Evolutionary conservation across 1,140 invertebrate genomes (phyloP).

Genomic region (Drosophila chauvacae): DNA sequence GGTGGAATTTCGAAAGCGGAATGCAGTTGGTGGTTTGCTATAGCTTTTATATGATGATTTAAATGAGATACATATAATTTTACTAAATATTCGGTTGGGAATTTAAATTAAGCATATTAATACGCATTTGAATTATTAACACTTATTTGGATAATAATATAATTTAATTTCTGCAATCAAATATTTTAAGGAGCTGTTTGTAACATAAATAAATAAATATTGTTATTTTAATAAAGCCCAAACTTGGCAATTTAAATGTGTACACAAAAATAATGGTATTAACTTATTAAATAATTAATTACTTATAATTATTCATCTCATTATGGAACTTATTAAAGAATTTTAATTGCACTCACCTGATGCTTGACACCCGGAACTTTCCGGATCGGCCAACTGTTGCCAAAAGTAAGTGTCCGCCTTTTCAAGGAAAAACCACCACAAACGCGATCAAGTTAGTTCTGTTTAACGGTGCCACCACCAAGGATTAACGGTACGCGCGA

Average conservation of each 20-base stretch:
- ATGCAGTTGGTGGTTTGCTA: not conserved
- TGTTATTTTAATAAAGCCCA: not conserved
- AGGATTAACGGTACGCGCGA: constrained; percentile 23
- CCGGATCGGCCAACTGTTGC: constrained; percentile 61
- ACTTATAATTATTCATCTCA: not conserved
- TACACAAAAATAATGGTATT: not conserved
- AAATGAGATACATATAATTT: too few species aligned
- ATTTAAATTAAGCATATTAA: not conserved
- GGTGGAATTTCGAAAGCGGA: not conserved
- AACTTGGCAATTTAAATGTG: not conserved
- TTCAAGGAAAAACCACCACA: not conserved
- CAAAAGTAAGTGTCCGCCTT: constrained; percentile 31
- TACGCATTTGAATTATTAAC: not conserved
- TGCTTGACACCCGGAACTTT: constrained; percentile 9
- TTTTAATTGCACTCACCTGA: constrained; percentile 19
- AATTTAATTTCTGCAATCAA: not conserved
- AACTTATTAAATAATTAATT: not conserved
- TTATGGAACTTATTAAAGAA: not conserved
- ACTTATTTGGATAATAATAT: not conserved
- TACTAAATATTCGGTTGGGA: not conserved
- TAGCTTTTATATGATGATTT: not conserved
- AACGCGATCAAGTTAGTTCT: constrained; percentile 1
- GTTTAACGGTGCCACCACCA: constrained; percentile 18
- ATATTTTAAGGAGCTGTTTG: not conserved
- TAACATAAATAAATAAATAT: not conserved